Evolutionary conservation across 2,888 invertebrate species (phyloP).

Genomic region (Allacma fusca): DNA sequence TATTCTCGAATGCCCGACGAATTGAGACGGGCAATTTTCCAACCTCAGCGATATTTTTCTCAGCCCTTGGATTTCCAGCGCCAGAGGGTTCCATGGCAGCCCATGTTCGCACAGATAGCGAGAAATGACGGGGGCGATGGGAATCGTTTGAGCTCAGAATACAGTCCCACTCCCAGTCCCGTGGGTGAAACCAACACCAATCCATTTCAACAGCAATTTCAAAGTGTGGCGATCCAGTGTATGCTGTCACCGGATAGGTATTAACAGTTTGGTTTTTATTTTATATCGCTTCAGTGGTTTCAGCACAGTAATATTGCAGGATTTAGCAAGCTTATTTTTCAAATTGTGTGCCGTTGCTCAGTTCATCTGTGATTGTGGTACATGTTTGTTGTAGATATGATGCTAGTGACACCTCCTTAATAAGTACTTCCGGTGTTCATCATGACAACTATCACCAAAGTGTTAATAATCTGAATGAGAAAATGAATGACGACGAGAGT

Average conservation of each 20-base stretch:
- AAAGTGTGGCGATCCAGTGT: slow-evolving; percentile 20
- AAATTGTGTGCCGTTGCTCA: too few species aligned
- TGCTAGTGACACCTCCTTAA: background rate
- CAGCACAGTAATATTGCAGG: too few species aligned
- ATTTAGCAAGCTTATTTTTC: too few species aligned
- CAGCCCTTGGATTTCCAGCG: slow-evolving; percentile 40
- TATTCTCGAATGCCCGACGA: slow-evolving; percentile 45
- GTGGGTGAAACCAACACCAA: background rate
- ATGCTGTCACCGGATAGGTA: background rate
- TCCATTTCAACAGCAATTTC: background rate
- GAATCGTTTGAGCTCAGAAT: background rate
- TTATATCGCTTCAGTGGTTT: background rate
- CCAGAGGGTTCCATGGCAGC: slow-evolving; percentile 21
- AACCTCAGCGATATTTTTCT: slow-evolving; percentile 45
- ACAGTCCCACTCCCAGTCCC: background rate
- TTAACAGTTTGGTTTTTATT: background rate
- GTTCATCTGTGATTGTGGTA: too few species aligned
- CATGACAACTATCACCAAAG: background rate
- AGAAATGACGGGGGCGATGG: slow-evolving; percentile 14
- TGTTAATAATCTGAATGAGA: background rate
- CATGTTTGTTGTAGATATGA: background rate
- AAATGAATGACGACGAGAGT: background rate
- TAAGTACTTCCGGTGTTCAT: background rate
- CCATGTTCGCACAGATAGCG: background rate
- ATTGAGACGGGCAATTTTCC: slow-evolving; percentile 43